Evolutionary conservation across 2,113 vertebrate species (phyloP), one percentile per base, ranked within the genome.

Genomic region (Taxidea taxus): DNA sequence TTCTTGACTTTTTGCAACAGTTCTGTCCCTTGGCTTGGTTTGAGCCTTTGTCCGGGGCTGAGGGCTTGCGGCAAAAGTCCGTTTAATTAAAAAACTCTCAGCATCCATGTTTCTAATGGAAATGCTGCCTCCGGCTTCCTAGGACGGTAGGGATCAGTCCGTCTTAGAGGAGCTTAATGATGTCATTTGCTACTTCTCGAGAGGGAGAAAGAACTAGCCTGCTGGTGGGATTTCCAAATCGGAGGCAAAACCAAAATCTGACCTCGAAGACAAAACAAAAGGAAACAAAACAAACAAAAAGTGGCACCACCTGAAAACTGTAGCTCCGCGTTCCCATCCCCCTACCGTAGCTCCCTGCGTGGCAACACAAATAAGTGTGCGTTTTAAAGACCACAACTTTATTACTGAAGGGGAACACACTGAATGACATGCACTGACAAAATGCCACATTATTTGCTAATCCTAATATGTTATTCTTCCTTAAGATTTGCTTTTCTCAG

Each of bases 381-480:
- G 49, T 91, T 87, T 90, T 84, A 95, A 97, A 97, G 97, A 98
- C 98, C 98, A 97, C 98, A 98, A 97, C 97, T 98, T 98, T 97
- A 98, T 98, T 98, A 97, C 98, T 88, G 98, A 97, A 98, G 98
- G 95, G 97, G 97, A 97, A 95, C 96, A 86, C 92, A 51, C 7
- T 87, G 98, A 98, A 98, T 98, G 98, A 98, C 98, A 98, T 82
- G 94, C 84, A n/a, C 98, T 98, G 98, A 99, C 98, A 98, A 99
- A 99, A 99, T 96, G 99, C 99, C 99, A 99, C 99, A 98, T 99
- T 99, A 98, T 99, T 99, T 98, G 99, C 99, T 99, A 98, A 99
- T 99, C 99, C 99, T 99, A 99, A 99, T 99, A 98, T 98, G 99
- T 99, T 99, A 99, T 99, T 99, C 99, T 99, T 99, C 99, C 98